Evolutionary conservation across 2,797 vertebrate genomes (phyloP).

Genomic region (Parauchenoglanis ngamensis): DNA sequence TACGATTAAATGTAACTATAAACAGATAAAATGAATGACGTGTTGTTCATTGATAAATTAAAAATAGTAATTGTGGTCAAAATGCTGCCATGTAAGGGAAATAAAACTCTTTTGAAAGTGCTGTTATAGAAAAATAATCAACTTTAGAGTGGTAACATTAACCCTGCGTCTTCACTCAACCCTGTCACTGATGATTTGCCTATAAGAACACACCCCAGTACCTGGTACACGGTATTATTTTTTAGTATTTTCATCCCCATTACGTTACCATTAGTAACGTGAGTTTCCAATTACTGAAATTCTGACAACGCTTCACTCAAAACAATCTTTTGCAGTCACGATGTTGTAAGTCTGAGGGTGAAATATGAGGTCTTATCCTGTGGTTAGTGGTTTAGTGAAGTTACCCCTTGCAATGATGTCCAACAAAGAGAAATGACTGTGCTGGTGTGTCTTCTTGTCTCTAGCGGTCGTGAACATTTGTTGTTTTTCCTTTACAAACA

Average conservation of each 20-base stretch:
- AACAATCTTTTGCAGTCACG: neutral
- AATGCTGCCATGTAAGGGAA: neutral
- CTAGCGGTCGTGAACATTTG: conserved; percentile 52
- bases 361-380: conserved; percentile 1
- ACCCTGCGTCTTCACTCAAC: neutral
- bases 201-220: neutral
- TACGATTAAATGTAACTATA: neutral
- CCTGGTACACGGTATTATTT: neutral
- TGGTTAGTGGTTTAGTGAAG: conserved; percentile 28
- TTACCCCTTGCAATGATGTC: conserved; percentile 22
- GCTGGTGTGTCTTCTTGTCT: conserved; percentile 55
- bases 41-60: neutral
- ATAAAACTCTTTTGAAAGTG: neutral
- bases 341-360: conserved; percentile 4
- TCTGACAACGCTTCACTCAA: neutral
- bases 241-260: neutral
- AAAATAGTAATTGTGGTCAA: neutral
- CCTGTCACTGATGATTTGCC: neutral
- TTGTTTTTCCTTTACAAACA: conserved; percentile 59
- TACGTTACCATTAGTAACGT: neutral
- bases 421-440: conserved; percentile 44
- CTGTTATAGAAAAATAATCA: neutral
- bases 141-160: neutral
- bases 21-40: neutral
- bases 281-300: neutral